Conservation (phyloP, 2,797 vertebrate species). For the Peromyscus melanophrys region DNA sequence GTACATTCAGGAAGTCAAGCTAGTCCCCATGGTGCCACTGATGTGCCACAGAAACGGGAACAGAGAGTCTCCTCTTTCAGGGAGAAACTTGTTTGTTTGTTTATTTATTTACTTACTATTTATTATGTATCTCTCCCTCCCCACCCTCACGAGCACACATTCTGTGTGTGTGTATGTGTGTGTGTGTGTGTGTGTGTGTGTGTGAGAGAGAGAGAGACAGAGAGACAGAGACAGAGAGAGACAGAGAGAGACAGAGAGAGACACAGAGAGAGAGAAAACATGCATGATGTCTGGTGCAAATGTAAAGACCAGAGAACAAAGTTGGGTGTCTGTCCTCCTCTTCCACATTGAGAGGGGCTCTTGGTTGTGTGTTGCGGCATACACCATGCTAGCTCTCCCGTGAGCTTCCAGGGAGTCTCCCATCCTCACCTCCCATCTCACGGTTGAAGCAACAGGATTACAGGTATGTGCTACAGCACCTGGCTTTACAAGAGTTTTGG, state of each 20-base stretch:
- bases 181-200: not conserved
- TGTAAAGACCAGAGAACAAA: not conserved
- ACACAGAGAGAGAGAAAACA: no score
- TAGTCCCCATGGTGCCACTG: slow-evolving; percentile 82
- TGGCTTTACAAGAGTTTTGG: not conserved
- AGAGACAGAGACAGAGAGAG: not conserved
- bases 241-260: not conserved
- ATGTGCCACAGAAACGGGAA: slow-evolving; percentile 77
- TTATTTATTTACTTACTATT: not conserved
- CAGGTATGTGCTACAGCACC: not conserved
- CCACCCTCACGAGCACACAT: not conserved
- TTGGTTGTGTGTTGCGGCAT: not conserved
- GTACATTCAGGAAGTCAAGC: slow-evolving; percentile 89
- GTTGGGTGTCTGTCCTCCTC: not conserved
- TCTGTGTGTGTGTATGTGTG: not conserved
- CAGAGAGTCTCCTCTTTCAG: slow-evolving; percentile 36
- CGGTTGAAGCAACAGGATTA: not conserved
- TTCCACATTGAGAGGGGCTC: not conserved
- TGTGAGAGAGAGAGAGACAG: not conserved
- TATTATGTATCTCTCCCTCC: not conserved
- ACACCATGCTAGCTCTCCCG: not conserved
- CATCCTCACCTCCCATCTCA: not conserved
- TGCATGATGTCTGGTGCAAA: no score
- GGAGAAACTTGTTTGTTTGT: not conserved
- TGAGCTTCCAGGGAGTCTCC: not conserved